phyloP scores from a whole-genome alignment of 2,888 invertebrate species.

The Dromius quadrimaculatus region DNA sequence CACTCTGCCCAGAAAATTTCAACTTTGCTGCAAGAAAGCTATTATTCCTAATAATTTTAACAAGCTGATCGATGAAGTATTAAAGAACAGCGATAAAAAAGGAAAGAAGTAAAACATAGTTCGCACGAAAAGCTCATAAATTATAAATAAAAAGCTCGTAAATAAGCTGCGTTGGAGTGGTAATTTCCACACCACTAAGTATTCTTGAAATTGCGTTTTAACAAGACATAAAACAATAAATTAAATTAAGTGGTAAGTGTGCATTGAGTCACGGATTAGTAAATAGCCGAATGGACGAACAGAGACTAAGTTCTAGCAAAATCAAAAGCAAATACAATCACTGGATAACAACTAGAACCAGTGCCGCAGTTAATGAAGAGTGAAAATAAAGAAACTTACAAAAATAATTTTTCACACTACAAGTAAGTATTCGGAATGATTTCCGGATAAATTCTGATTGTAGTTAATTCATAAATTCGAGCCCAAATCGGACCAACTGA shows the following conservation, averaged over 20 bases:
- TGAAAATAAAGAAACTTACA: background rate
- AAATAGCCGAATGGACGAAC: slow-evolving; percentile 56
- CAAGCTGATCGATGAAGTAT: slow-evolving; percentile 14
- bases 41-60: slow-evolving; percentile 14
- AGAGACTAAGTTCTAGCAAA: no score
- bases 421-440: background rate
- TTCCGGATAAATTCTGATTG: background rate
- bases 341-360: no score
- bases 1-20: no score
- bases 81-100: slow-evolving; percentile 13
- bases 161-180: slow-evolving; percentile 41
- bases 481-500: background rate
- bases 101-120: slow-evolving; percentile 27
- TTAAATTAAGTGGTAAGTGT: slow-evolving; percentile 59
- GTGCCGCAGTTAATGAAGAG: no score
- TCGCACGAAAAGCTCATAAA: slow-evolving; percentile 41
- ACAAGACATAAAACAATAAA: slow-evolving; percentile 55
- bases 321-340: background rate
- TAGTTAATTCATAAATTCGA: background rate
- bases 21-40: no score
- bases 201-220: slow-evolving; percentile 50
- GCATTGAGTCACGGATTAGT: slow-evolving; percentile 58
- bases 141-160: slow-evolving; percentile 49
- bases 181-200: slow-evolving; percentile 52
- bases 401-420: background rate